Conservation (phyloP, 2,113 vertebrate species). For the Perca fluviatilis region DNA sequence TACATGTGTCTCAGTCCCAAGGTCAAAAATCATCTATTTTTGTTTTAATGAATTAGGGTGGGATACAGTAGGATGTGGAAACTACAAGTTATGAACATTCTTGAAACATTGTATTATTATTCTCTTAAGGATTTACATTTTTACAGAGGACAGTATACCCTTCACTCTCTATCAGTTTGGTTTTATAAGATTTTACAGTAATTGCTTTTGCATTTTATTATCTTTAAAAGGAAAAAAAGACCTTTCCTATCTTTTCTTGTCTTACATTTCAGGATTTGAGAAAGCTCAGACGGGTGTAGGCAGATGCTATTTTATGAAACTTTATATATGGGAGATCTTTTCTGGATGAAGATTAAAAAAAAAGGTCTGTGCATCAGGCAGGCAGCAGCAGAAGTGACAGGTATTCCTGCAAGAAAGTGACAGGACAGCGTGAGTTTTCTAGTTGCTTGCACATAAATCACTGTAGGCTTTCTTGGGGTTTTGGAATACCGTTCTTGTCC, state of each 20-base stretch:
- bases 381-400: conserved; percentile 26
- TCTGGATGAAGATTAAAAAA: conserved; percentile 2
- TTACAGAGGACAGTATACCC: not conserved
- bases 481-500: not conserved
- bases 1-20: not conserved
- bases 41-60: not conserved
- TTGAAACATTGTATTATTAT: not conserved
- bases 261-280: not conserved
- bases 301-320: not conserved
- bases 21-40: not conserved
- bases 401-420: conserved; percentile 29
- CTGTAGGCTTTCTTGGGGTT: not conserved
- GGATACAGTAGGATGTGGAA: not conserved
- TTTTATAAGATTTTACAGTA: conserved; percentile 20
- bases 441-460: conserved; percentile 28
- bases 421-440: conserved; percentile 5
- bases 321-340: conserved; percentile 8
- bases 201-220: conserved; percentile 25
- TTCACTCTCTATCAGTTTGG: not conserved
- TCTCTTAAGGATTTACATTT: conserved; percentile 4
- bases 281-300: not conserved
- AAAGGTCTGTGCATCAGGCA: conserved; percentile 9
- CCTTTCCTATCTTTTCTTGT: not conserved
- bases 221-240: not conserved
- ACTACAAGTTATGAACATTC: not conserved